Evolutionary conservation across 2,113 vertebrate species (phyloP), one percentile per base, ranked within the genome.

Genomic region (Heterotis niloticus): DNA sequence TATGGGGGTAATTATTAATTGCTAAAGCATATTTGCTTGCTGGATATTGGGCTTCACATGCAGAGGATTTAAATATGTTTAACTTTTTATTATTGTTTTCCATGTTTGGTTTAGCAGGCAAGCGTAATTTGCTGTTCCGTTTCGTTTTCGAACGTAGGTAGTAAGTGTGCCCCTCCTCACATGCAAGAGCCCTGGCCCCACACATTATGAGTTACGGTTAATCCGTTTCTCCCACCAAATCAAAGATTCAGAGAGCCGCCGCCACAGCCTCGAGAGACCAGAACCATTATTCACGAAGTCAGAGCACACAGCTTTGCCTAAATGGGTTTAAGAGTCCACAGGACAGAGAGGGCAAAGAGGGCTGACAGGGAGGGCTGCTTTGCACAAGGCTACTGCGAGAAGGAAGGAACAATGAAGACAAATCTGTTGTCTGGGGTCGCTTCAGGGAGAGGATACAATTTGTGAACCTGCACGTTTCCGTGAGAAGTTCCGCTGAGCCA

Each of bases 201-300:
- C 59, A 12, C 80, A 79, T 89, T 88, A 88, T 83, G 89, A 83
- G 86, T 83, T 85, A 89, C 89, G 88, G 87, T 86, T 92, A 92
- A 92, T 91, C 77, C 82, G 89, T 90, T 88, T 84, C 81, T 87
- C 88, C 80, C 89, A 84, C 75, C 80, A 87, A 91, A 83, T 77
- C 80, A 77, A 86, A 85, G 71, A 83, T 24, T 81, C 77, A 85
- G 86, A 85, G 81, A 83, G 44, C 78, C 88, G 82, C 86, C 83
- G 77, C 74, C 83, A 56, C 67, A 83, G 20, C 89, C 82, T 84
- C 91, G 57, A 80, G 84, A 90, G 80, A 86, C 82, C 88, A 89
- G 89, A 85, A 89, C 84, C 85, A 77, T 84, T 79, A 54, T 54
- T 13, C 34, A 64, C 67, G 9, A 57, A 80, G 59, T 26, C 72